Evolutionary conservation across 92 coral and sea anemone genomes (phyloP), one percentile per base, ranked within the genome.

Genomic region (Anthopleura xanthogrammica): DNA sequence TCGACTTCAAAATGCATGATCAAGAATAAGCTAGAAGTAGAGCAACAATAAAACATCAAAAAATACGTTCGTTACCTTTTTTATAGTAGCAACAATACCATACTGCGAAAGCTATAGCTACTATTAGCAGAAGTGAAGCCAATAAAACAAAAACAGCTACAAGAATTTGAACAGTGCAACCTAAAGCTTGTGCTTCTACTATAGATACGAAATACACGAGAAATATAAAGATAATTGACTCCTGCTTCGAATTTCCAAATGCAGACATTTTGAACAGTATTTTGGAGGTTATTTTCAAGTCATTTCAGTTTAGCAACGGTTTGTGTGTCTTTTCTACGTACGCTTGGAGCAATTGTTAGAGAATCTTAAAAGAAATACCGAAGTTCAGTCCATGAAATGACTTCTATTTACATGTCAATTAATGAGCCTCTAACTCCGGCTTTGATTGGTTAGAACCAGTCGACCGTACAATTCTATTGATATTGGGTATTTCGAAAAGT

Each of bases 91-190:
- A 91, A 48, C 81, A 91, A 66, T 83, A 91, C 92, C 92, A 93
- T 43, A 93, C 55, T 19, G 79, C 42, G 12, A 79, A 82, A 4
- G 89, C 88, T 20, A 93, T 24, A 3, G 81, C 68, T 1, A 83
- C 88, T 19, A 86, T 76, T 41, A 93, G 20, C 41, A 93, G 77
- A 11, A 91, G 23, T 6, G 84, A 77, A 20, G 90, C 97, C 7
- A 93, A 70, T 5, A 94, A 89, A n/a, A 86, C 93, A 64, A 93
- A 93, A 16, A 93, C 97, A 29, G 97, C 82, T 36, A 83, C 87
- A 7, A 93, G 75, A 82, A 93, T 89, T 24, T 95, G 88, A 2
- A 83, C 70, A 7, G 86, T 66, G 60, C 94, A 93, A 8, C 83
- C 60, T 29, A 87, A 75, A 8, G 86, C 89, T 60, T 85, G 56